phyloP scores from a whole-genome alignment of 2,888 invertebrate species.

The Mythimna ferrago region DNA sequence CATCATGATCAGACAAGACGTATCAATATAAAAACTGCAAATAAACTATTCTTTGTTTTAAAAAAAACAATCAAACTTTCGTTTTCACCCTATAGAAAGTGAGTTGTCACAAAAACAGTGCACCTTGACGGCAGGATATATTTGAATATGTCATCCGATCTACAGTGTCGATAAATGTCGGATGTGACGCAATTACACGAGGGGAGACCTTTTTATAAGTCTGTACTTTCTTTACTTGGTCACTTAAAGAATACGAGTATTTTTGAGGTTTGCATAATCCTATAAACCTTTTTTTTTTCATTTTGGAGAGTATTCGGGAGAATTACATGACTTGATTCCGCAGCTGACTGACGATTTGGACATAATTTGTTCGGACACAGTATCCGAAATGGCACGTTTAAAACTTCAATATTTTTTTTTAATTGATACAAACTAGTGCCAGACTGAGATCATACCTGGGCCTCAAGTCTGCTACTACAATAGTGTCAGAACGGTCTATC shows the following conservation, averaged over 20 bases:
- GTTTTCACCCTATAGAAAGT: constrained; percentile 52
- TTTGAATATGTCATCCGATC: constrained; percentile 61
- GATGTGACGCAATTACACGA: constrained; percentile 14
- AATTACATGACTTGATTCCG: no score
- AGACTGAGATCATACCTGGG: no score
- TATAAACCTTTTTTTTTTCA: no score
- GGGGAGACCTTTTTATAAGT: constrained; percentile 15
- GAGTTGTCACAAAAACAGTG: constrained; percentile 49
- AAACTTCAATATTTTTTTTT: no score
- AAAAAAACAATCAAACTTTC: constrained; percentile 45
- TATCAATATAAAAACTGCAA: constrained; percentile 8
- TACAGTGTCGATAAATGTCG: constrained; percentile 51
- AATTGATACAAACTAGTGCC: no score
- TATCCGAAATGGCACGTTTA: no score
- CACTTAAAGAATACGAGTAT: neutral
- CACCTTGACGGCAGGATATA: constrained; percentile 61
- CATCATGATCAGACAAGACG: no score
- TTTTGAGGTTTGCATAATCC: neutral
- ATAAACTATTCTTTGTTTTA: constrained; percentile 16
- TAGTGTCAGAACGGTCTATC: no score
- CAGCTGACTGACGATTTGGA: no score
- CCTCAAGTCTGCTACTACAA: no score
- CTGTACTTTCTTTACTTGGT: constrained; percentile 9
- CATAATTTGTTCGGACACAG: no score
- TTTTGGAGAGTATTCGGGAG: no score